phyloP scores from a whole-genome alignment of 2,888 invertebrate genomes.

The Mactromeris polynyma region DNA sequence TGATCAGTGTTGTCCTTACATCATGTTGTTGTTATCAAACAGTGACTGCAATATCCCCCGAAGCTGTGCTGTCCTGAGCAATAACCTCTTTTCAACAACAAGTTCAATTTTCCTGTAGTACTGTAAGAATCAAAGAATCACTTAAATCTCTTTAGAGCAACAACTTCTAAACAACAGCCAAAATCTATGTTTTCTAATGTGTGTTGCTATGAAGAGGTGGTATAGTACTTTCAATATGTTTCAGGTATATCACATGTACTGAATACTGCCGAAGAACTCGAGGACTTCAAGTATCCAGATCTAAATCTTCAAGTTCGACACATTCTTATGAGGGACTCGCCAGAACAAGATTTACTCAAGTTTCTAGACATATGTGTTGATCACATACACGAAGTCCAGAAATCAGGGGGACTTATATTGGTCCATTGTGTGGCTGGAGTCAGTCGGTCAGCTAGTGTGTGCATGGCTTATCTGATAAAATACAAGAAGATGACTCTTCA shows the following conservation, averaged over 20 bases:
- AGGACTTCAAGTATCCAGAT: conserved; percentile 70
- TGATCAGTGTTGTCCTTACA: no score
- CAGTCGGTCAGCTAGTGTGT: conserved; percentile 80
- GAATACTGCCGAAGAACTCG: conserved; percentile 76
- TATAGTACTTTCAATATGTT: neutral
- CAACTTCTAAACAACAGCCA: no score
- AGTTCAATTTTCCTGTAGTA: no score
- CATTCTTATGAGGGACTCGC: conserved; percentile 73
- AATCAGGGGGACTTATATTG: conserved; percentile 70
- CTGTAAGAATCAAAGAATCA: no score
- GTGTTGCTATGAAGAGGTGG: no score
- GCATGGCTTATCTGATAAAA: conserved; percentile 77
- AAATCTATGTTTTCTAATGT: no score
- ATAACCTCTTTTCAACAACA: no score
- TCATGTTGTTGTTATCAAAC: no score
- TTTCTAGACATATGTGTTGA: conserved; percentile 76
- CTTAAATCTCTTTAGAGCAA: no score
- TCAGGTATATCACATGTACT: conserved; percentile 74
- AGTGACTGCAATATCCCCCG: no score
- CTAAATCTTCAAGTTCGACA: conserved; percentile 48
- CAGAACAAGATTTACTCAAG: conserved; percentile 71
- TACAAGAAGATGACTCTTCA: conserved; percentile 67
- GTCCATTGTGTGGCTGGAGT: conserved; percentile 80
- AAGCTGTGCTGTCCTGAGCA: no score
- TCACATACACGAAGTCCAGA: conserved; percentile 66